These are phyloP conservation scores for Eupithecia vulgata DNA, from an alignment of 2,888 invertebrate genomes.

Conservation along the genomic window DNA sequence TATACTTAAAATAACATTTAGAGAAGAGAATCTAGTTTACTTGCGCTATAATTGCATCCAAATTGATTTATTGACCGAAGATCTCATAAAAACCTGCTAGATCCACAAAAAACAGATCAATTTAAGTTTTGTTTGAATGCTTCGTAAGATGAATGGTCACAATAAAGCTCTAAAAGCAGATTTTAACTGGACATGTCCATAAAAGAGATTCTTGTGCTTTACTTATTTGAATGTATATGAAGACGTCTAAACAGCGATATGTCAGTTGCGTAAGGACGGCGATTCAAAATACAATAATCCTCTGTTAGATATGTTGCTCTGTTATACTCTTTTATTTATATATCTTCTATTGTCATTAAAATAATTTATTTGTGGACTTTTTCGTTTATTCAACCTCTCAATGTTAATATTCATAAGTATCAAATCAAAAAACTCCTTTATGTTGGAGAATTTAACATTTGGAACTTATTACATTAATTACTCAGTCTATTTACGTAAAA, in stretches of 20 bases:
- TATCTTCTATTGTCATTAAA: constrained; percentile 49
- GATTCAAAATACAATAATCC: constrained; percentile 41
- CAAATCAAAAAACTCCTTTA: constrained; percentile 38
- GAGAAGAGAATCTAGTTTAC: constrained; percentile 39
- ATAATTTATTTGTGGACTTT: constrained; percentile 42
- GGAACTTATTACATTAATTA: constrained; percentile 73
- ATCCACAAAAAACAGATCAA: constrained; percentile 28
- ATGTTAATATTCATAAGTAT: constrained; percentile 45
- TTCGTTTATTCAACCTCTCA: constrained; percentile 37
- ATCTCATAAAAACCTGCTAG: constrained; percentile 5
- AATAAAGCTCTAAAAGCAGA: constrained; percentile 31
- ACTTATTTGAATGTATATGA: constrained; percentile 44
- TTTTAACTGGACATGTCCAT: constrained; percentile 13
- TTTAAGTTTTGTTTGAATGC: constrained; percentile 34
- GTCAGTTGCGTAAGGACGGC: constrained; percentile 51
- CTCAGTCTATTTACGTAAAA: constrained; percentile 74
- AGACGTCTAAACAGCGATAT: constrained; percentile 68
- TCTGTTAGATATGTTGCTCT: constrained; percentile 55
- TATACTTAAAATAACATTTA: constrained; percentile 59
- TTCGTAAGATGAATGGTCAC: constrained; percentile 33
- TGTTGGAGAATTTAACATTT: constrained; percentile 48
- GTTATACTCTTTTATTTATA: constrained; percentile 48
- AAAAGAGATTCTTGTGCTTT: constrained; percentile 51
- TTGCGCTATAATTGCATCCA: constrained; percentile 37
- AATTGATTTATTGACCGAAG: constrained; percentile 31